phyloP scores from a whole-genome alignment of 2,888 invertebrate genomes.

The Fabriciana adippe region DNA sequence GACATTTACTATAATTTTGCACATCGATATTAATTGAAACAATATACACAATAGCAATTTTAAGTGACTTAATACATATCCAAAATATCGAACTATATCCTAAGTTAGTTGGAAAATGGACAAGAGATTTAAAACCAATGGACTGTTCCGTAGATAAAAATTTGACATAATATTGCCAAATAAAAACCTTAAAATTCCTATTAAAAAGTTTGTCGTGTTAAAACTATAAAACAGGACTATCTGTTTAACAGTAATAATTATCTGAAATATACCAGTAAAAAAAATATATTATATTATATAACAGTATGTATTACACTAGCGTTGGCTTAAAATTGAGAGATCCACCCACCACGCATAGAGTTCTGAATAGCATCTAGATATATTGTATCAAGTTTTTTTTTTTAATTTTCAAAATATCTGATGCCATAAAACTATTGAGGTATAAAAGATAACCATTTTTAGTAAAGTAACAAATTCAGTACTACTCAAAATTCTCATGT shows the following conservation, averaged over 20 bases:
- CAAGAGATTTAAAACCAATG: slow-evolving; percentile 72
- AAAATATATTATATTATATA: slow-evolving; percentile 77
- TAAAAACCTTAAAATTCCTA: slow-evolving; percentile 64
- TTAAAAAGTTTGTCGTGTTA: slow-evolving; percentile 65
- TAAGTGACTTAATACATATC: slow-evolving; percentile 79
- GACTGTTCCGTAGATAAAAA: slow-evolving; percentile 63
- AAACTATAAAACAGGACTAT: slow-evolving; percentile 76
- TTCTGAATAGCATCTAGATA: background rate
- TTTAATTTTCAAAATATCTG: slow-evolving; percentile 10
- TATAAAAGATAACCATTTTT: slow-evolving; percentile 1
- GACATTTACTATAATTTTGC: slow-evolving; percentile 83
- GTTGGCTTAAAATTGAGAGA: slow-evolving; percentile 49
- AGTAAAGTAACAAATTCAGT: background rate
- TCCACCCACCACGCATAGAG: slow-evolving; percentile 29
- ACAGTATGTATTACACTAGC: slow-evolving; percentile 66
- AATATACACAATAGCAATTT: slow-evolving; percentile 79
- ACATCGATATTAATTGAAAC: slow-evolving; percentile 79
- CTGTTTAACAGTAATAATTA: slow-evolving; percentile 78
- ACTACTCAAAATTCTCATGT: background rate
- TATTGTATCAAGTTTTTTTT: background rate
- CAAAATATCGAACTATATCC: slow-evolving; percentile 79
- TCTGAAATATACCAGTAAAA: slow-evolving; percentile 79
- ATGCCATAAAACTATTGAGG: background rate
- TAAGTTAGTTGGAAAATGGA: slow-evolving; percentile 80
- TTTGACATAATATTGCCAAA: slow-evolving; percentile 46